A percentile compares a stretch with the other conserved stretches of the same genome.
Conservation (phyloP, 2,888 invertebrate genomes). For the Hydropsyche betteni region DNA sequence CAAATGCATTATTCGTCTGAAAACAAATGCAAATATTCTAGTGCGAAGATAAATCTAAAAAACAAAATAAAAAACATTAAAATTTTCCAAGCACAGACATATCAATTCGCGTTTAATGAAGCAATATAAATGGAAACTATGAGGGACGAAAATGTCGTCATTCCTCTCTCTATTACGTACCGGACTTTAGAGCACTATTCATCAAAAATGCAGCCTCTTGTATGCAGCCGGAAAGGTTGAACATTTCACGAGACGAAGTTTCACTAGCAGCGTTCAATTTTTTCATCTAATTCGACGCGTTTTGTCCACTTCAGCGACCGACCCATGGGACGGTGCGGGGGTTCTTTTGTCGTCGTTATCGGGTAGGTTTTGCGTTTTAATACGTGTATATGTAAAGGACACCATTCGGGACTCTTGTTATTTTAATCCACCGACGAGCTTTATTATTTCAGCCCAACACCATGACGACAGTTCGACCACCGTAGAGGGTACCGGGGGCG, state of each 20-base stretch:
- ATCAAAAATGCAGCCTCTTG: background rate
- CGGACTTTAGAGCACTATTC: background rate
- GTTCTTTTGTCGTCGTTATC: slow-evolving; percentile 9
- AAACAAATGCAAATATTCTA: slow-evolving; percentile 34
- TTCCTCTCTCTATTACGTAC: background rate
- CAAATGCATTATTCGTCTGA: slow-evolving; percentile 43
- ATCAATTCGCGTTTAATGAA: background rate
- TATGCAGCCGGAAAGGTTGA: background rate
- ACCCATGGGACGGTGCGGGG: too few species aligned
- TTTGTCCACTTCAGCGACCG: too few species aligned
- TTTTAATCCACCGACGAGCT: slow-evolving; percentile 44
- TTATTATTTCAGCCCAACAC: slow-evolving; percentile 45
- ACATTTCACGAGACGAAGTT: slow-evolving; percentile 1
- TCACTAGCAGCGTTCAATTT: background rate
- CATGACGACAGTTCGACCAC: slow-evolving; percentile 38
- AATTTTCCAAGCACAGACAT: background rate
- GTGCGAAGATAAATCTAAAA: slow-evolving; percentile 9
- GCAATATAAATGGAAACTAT: slow-evolving; percentile 1
- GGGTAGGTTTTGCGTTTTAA: background rate
- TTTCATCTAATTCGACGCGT: background rate
- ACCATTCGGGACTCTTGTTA: slow-evolving; percentile 25
- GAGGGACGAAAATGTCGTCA: too few species aligned
- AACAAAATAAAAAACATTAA: background rate
- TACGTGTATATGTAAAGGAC: slow-evolving; percentile 1
- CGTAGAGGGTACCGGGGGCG: slow-evolving; percentile 5